These are phyloP conservation scores for Rotaria magnacalcarata DNA, from an alignment of 2,888 invertebrate species.

Conservation along the genomic window DNA sequence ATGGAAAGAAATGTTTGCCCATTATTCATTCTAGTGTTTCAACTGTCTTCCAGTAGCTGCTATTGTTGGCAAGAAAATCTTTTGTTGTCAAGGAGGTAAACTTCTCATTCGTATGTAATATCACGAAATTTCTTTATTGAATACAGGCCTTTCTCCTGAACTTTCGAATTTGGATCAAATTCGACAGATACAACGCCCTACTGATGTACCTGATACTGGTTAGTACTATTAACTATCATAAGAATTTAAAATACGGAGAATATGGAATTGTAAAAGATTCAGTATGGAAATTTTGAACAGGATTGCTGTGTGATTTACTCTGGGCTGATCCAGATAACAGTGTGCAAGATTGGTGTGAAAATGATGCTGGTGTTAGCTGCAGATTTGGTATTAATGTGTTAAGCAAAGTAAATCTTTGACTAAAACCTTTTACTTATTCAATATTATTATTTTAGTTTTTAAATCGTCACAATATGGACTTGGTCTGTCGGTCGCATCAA, in stretches of 20 bases:
- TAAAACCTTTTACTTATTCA: not conserved
- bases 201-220: not conserved
- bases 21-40: not conserved
- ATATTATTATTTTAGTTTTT: not conserved
- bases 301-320: too few relatives aligned
- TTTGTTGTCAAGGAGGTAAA: not conserved
- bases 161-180: not conserved
- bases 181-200: not conserved
- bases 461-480: not conserved
- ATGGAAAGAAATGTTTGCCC: not conserved
- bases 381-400: too few relatives aligned
- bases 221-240: not conserved
- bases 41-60: slow-evolving; percentile 1
- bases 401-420: not conserved
- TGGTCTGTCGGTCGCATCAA: not conserved
- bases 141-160: not conserved
- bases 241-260: too few relatives aligned
- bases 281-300: too few relatives aligned
- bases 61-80: not conserved
- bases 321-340: too few relatives aligned
- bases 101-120: not conserved
- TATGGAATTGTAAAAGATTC: too few relatives aligned
- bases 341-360: too few relatives aligned
- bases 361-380: too few relatives aligned
- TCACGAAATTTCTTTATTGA: not conserved